Conservation (phyloP, 2,888 invertebrate genomes). For the Zonitis immaculata region DNA sequence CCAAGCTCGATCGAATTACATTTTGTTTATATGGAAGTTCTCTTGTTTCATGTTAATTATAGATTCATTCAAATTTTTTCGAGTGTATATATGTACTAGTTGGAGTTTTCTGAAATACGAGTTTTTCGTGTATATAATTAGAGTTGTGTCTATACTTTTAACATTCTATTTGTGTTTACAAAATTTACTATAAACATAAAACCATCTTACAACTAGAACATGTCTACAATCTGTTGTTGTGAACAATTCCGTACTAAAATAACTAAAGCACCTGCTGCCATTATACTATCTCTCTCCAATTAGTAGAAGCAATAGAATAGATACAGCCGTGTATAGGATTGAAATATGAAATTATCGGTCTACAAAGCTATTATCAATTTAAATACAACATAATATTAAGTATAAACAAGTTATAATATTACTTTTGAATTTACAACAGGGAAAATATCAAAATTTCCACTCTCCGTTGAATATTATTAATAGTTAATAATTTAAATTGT, state of each 20-base stretch:
- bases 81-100: too few relatives aligned
- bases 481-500: neutral
- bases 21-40: too few relatives aligned
- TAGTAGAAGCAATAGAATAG: conserved; percentile 22
- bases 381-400: neutral
- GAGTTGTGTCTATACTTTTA: too few relatives aligned
- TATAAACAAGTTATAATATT: too few relatives aligned
- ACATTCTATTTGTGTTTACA: neutral
- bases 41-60: too few relatives aligned
- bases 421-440: too few relatives aligned
- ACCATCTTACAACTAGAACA: neutral
- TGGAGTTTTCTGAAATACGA: too few relatives aligned
- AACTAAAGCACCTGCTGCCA: conserved; percentile 23
- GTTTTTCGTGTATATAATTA: too few relatives aligned
- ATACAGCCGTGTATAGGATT: conserved; percentile 22
- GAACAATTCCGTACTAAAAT: conserved; percentile 13
- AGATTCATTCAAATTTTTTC: too few relatives aligned
- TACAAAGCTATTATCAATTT: conserved; percentile 9
- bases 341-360: conserved; percentile 14
- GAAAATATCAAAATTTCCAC: neutral
- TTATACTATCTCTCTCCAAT: conserved; percentile 25
- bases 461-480: neutral
- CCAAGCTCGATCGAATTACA: too few relatives aligned
- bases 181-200: neutral
- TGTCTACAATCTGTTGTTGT: conserved; percentile 14